Evolutionary conservation across 2,888 invertebrate species (phyloP), one percentile per base, ranked within the genome.

Genomic region (Ichneumoninae sp.): DNA sequence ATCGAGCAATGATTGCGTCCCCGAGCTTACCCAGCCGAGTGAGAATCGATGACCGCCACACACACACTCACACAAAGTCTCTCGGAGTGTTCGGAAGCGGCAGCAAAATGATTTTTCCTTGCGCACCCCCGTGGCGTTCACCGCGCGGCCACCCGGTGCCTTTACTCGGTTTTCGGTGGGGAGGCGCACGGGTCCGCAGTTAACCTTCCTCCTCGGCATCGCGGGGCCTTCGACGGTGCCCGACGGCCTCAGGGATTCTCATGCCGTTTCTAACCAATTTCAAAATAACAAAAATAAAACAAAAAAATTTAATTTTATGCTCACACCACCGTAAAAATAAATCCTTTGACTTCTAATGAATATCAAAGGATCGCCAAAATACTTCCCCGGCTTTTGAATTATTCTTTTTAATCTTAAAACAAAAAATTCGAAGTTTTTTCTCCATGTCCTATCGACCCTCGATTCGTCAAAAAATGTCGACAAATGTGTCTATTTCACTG

Each of bases 131-230:
- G 90, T 91, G 91, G 91, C 88, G 91, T 89, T 89, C 69, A 57
- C 82, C 90, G 91, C 90, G 91, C 91, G 91, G 90, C 92, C 91
- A 91, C 91, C 90, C 90, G 91, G 89, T 90, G 90, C 89, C 91
- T 81, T 83, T 71, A 47, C 75, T 82, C 82, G 88, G 77, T 90
- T 89, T 90, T 90, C 87, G 89, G 89, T 88, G 88, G 90, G 89
- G 72, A 78, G 87, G 84, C 88, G 86, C 89, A 90, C 89, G 89
- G 89, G 89, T 87, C 86, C 86, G 78, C 85, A 86, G 86, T 89
- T 90, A 89, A 90, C 90, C 91, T 91, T 90, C 89, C 88, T 89
- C 60, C 78, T 84, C 68, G 62, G 68, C 88, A 82, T 87, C 83
- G 82, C 54, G 72, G 78, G 81, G 85, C 82, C 83, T 85, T 84